These are phyloP conservation scores for Tauraco hartlaubi DNA, from an alignment of 2,797 vertebrate species.

Conservation along the genomic window DNA sequence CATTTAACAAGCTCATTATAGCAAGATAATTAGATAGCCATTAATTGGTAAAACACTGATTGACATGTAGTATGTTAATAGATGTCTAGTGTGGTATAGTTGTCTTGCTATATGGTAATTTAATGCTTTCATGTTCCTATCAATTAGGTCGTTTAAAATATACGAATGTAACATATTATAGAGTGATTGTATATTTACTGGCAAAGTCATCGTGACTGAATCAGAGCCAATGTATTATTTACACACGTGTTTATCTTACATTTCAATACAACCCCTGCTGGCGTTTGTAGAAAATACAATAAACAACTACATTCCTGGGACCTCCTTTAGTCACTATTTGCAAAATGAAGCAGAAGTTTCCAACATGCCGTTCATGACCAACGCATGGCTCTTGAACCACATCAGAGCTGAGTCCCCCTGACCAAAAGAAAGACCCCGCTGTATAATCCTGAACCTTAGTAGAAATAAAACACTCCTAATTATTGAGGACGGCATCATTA, in stretches of 20 bases:
- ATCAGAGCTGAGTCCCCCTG: background rate
- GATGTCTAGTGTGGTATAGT: constrained; percentile 62
- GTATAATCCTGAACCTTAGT: background rate
- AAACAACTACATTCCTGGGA: background rate
- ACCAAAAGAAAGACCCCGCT: background rate
- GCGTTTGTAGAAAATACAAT: constrained; percentile 32
- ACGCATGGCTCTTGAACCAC: background rate
- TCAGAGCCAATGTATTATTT: constrained; percentile 43
- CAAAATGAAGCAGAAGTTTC: background rate
- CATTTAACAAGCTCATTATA: constrained; percentile 81
- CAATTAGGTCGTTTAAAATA: constrained; percentile 71
- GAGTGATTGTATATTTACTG: constrained; percentile 70
- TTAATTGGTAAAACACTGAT: constrained; percentile 82
- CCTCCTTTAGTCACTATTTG: fast-evolving
- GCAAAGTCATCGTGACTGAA: constrained; percentile 34
- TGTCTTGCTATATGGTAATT: constrained; percentile 72
- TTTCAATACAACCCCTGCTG: constrained; percentile 54
- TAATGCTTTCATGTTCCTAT: constrained; percentile 72
- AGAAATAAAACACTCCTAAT: background rate
- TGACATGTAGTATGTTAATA: constrained; percentile 77
- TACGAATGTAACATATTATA: constrained; percentile 68
- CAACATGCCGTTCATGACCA: fast-evolving
- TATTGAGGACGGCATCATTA: background rate
- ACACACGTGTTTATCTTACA: constrained; percentile 5
- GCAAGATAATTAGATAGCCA: constrained; percentile 80